phyloP scores from a whole-genome alignment of 1,140 invertebrate genomes.

The Apis mellifera region Amel_HAv3.1 CM009933.2:7308501-7309000 shows the following conservation, averaged over 20 bases:
- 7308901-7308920: background rate
- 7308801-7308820: no score
- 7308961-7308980: no score
- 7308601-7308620: background rate
- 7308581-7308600: constrained; percentile 24
- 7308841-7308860: no score
- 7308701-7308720: background rate
- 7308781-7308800: no score
- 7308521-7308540: background rate
- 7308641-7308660: constrained; percentile 8
- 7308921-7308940: background rate
- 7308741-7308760: background rate
- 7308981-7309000: no score
- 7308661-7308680: constrained; percentile 33
- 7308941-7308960: no score
- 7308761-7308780: no score
- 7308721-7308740: background rate
- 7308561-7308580: constrained; percentile 63
- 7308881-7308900: no score
- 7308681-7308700: constrained; percentile 46
- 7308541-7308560: constrained; percentile 57
- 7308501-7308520: constrained; percentile 9
- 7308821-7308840: no score
- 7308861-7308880: no score
- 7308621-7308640: background rate